Conservation (phyloP, 2,797 vertebrate species). For the Parauchenoglanis punctatus region DNA sequence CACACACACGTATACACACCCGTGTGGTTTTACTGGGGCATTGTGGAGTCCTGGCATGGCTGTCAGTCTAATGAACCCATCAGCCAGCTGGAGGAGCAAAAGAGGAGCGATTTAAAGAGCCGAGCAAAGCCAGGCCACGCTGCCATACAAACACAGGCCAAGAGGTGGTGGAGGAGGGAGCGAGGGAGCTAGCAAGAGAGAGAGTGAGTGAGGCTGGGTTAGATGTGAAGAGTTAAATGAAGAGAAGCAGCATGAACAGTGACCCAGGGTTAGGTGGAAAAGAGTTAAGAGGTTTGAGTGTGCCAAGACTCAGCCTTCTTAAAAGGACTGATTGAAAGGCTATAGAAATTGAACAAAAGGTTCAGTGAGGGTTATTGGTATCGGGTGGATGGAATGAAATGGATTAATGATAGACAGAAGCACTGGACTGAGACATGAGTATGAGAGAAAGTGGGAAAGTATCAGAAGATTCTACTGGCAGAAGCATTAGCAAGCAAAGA, state of each 20-base stretch:
- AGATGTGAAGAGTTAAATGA: slow-evolving; percentile 46
- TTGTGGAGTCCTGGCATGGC: slow-evolving; percentile 72
- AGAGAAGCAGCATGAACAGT: slow-evolving; percentile 37
- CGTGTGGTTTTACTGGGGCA: slow-evolving; percentile 69
- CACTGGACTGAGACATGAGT: slow-evolving; percentile 25
- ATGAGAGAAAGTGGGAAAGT: not conserved
- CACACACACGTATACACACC: slow-evolving; percentile 54
- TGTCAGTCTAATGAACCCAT: slow-evolving; percentile 79
- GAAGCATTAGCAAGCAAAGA: slow-evolving; percentile 35
- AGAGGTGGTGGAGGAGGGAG: slow-evolving; percentile 39
- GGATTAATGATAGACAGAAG: slow-evolving; percentile 35
- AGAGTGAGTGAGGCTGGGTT: slow-evolving; percentile 5
- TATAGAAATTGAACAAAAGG: slow-evolving; percentile 35
- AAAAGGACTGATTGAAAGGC: slow-evolving; percentile 25
- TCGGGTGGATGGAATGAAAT: slow-evolving; percentile 15
- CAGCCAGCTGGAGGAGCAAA: slow-evolving; percentile 78
- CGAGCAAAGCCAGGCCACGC: slow-evolving; percentile 50
- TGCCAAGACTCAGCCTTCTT: slow-evolving; percentile 6
- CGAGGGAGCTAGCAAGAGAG: not conserved
- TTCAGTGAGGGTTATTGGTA: slow-evolving; percentile 30
- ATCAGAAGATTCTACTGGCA: slow-evolving; percentile 19
- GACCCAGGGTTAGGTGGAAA: slow-evolving; percentile 27
- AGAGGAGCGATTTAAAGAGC: slow-evolving; percentile 58
- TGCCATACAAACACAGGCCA: slow-evolving; percentile 65
- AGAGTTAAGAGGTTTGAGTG: slow-evolving; percentile 26